Conservation (phyloP, 2,797 vertebrate genomes). For the Dendrocincla fuliginosa region DNA sequence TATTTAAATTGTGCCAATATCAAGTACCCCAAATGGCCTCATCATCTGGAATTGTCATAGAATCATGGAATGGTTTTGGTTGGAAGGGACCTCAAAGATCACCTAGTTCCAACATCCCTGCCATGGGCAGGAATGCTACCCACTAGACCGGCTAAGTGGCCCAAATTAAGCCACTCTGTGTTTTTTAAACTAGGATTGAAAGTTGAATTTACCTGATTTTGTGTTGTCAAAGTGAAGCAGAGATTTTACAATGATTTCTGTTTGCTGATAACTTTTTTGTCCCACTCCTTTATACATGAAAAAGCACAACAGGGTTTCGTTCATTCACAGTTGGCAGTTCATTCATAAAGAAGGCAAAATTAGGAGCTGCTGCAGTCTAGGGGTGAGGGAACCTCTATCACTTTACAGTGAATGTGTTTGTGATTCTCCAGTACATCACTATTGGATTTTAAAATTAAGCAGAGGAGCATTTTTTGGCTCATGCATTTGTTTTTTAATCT, state of each 20-base stretch:
- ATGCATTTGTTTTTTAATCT: not conserved
- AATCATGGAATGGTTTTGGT: not conserved
- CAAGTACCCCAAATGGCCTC: not conserved
- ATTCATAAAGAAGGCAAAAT: not conserved
- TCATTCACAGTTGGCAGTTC: too few species aligned
- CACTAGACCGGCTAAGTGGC: too few species aligned
- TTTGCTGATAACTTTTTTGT: not conserved
- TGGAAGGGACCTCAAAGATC: not conserved
- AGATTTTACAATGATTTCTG: not conserved
- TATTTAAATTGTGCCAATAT: not conserved
- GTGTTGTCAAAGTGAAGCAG: not conserved
- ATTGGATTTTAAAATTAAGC: not conserved
- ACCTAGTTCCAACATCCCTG: not conserved
- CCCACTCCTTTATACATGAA: not conserved
- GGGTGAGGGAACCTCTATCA: not conserved
- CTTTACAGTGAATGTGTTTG: not conserved
- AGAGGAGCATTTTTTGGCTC: not conserved
- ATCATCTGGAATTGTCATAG: not conserved
- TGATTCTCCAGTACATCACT: not conserved
- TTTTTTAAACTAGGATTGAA: not conserved
- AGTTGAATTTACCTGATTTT: not conserved
- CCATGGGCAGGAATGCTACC: not conserved
- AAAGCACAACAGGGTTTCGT: not conserved
- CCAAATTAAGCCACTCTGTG: not conserved
- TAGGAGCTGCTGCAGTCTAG: rapidly evolving